Evolutionary conservation across 2,888 invertebrate genomes (phyloP), one percentile per base, ranked within the genome.

Genomic region (Scaptomyza tumidula): DNA sequence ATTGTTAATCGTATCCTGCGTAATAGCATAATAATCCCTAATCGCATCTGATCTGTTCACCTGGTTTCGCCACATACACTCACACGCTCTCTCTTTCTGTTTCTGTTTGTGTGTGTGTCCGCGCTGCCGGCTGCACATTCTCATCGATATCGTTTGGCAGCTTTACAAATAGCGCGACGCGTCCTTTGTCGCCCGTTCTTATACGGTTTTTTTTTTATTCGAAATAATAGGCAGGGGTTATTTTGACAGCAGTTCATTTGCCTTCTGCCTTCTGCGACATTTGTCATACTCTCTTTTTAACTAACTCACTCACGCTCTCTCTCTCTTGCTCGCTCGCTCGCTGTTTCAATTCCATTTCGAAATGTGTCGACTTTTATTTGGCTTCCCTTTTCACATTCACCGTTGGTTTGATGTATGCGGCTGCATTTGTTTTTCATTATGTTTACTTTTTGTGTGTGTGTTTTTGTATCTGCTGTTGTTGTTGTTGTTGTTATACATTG

Each of bases 1-100:
- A 84, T 87, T 81, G 84, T 88, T 89, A 90, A 89, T 90, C 89
- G 88, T 80, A 82, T 89, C 81, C 87, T 84, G 86, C 90, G 89
- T 88, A 90, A 89, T 90, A 80, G 87, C 82, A 88, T 89, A 89
- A 90, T 89, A 89, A 90, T 89, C 89, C 89, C 87, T 89, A 89
- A 89, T 90, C 89, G 89, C 87, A 86, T 89, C 87, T 75, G 87
- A 89, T 89, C 88, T 74, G 86, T 83, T 87, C 86, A 88, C 81
- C 85, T 86, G 85, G 85, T 77, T 77, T 86, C 41, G 68, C 52
- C 29, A 29, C 71, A 33, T 67, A 19, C 19, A 24, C 45, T 9
- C 50, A 14, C 37, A 6, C 35, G 35, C 35, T n/a, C 52, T 9
- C 69, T 33, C 48, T 7, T 50, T 57, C 49, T 43, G 35, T 27